phyloP scores from a whole-genome alignment of 1,140 invertebrate genomes.

The Drosophila lacertosa region DNA sequence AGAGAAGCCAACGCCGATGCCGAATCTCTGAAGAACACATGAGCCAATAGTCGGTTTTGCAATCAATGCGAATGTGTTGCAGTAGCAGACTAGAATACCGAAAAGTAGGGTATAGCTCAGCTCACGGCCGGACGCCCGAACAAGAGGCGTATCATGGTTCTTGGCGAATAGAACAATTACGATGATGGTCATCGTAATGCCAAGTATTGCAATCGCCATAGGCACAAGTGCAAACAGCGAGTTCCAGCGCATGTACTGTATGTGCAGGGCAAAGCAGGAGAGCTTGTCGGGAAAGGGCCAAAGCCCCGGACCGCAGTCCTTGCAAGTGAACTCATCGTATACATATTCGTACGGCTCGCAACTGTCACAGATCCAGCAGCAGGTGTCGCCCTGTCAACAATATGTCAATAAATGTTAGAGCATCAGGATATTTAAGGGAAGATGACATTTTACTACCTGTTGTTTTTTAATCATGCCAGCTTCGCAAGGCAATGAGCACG shows the following conservation, averaged over 20 bases:
- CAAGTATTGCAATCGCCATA: slow-evolving; percentile 87
- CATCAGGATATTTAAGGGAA: neutral
- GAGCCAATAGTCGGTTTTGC: slow-evolving; percentile 88
- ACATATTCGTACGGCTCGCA: slow-evolving; percentile 88
- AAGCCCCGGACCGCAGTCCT: slow-evolving; percentile 87
- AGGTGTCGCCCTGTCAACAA: slow-evolving; percentile 86
- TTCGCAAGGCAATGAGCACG: slow-evolving; percentile 88
- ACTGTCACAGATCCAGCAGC: slow-evolving; percentile 91
- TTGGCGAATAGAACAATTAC: slow-evolving; percentile 88
- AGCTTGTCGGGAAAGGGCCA: slow-evolving; percentile 87
- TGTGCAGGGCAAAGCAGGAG: slow-evolving; percentile 85
- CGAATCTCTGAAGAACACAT: slow-evolving; percentile 88
- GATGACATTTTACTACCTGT: slow-evolving; percentile 84
- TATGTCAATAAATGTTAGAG: neutral
- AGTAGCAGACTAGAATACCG: slow-evolving; percentile 85
- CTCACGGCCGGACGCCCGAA: slow-evolving; percentile 93
- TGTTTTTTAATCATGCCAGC: slow-evolving; percentile 90
- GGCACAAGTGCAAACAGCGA: slow-evolving; percentile 89
- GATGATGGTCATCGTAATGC: slow-evolving; percentile 88
- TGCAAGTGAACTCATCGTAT: slow-evolving; percentile 88
- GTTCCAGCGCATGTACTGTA: slow-evolving; percentile 85
- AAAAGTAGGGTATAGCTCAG: slow-evolving; percentile 91
- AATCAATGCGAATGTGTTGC: slow-evolving; percentile 88
- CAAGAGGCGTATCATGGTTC: slow-evolving; percentile 91
- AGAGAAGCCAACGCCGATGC: slow-evolving; percentile 91